Conservation (phyloP, 1,140 invertebrate genomes). For the Drosophila punjabiensis region DNA sequence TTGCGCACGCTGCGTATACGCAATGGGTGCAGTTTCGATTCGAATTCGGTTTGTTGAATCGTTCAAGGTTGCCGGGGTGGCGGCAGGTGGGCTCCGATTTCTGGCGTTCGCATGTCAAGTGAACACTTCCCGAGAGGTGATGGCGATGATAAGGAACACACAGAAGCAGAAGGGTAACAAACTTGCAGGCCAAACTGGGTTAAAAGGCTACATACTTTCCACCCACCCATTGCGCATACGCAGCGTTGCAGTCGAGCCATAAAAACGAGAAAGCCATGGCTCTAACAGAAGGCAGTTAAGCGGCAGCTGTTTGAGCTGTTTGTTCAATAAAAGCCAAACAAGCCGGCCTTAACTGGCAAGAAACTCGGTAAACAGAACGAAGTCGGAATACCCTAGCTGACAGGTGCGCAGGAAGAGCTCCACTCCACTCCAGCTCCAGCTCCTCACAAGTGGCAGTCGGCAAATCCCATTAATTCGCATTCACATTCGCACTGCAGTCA, state of each 20-base stretch:
- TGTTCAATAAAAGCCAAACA: slow-evolving; percentile 73
- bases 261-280: slow-evolving; percentile 51
- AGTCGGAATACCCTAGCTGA: slow-evolving; percentile 6
- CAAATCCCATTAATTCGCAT: slow-evolving; percentile 58
- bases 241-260: slow-evolving; percentile 59
- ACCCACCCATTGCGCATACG: slow-evolving; percentile 63
- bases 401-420: neutral
- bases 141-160: slow-evolving; percentile 43
- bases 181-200: slow-evolving; percentile 49
- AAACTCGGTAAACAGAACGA: slow-evolving; percentile 9
- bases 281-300: slow-evolving; percentile 27
- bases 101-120: slow-evolving; percentile 40
- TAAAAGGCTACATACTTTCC: slow-evolving; percentile 40
- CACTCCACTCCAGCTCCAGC: neutral
- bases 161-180: slow-evolving; percentile 19
- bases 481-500: slow-evolving; percentile 38
- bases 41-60: slow-evolving; percentile 25
- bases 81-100: neutral
- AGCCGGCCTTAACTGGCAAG: slow-evolving; percentile 9
- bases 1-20: slow-evolving; percentile 64
- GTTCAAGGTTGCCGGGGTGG: slow-evolving; percentile 43
- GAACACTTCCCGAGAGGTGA: slow-evolving; percentile 50
- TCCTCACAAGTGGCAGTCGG: slow-evolving; percentile 24
- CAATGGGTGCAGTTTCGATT: slow-evolving; percentile 43
- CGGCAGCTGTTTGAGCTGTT: slow-evolving; percentile 70